Percentiles rank a stretch among this genome's conserved stretches.
Conservation (phyloP, 2,888 invertebrate genomes). For the Anticlea derivata region DNA sequence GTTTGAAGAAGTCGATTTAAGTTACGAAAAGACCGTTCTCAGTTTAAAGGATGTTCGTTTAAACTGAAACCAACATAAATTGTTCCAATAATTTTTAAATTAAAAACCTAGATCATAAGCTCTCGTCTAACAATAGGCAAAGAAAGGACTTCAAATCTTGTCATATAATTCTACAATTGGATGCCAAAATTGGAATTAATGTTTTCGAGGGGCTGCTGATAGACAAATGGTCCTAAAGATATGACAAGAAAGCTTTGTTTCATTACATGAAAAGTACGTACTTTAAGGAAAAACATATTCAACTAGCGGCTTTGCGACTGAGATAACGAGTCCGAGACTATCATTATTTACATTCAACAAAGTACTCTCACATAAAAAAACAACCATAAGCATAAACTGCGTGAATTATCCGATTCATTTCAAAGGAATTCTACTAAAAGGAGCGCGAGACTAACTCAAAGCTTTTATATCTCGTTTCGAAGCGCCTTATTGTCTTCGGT, state of each 20-base stretch:
- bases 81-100: neutral
- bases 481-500: constrained; percentile 80
- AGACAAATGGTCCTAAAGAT: too few species aligned
- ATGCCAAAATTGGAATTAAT: too few species aligned
- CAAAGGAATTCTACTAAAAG: constrained; percentile 81
- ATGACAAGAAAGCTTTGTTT: too few species aligned
- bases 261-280: too few species aligned
- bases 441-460: constrained; percentile 80
- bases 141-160: too few species aligned
- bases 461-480: constrained; percentile 82
- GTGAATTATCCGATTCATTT: constrained; percentile 83
- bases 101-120: neutral
- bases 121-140: neutral
- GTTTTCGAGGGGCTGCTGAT: too few species aligned
- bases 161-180: too few species aligned
- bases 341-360: constrained; percentile 68
- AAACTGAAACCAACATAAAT: neutral
- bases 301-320: constrained; percentile 40
- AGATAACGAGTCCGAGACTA: constrained; percentile 41
- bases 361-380: constrained; percentile 66
- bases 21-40: constrained; percentile 59
- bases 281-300: too few species aligned
- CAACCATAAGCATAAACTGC: constrained; percentile 71
- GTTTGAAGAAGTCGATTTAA: constrained; percentile 77
- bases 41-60: constrained; percentile 37